Percentiles rank a stretch among this genome's conserved stretches.
Evolutionary conservation across 1,140 invertebrate genomes (phyloP).

Genomic region (Musca domestica): DNA sequence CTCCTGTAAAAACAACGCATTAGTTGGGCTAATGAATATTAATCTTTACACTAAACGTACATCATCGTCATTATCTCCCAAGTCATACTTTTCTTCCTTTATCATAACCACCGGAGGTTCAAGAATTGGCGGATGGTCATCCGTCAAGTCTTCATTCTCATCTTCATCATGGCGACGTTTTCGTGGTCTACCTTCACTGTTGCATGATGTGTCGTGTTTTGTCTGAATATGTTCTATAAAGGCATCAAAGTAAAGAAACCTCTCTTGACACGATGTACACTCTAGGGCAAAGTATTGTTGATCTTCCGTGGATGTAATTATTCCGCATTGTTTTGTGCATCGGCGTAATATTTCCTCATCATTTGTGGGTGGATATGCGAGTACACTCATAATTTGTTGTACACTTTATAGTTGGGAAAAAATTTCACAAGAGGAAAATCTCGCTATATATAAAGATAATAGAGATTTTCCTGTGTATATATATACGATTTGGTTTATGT

Average conservation of each 20-base stretch:
- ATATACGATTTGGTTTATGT: too few relatives aligned
- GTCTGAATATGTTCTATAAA: constrained; percentile 51
- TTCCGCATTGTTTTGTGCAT: constrained; percentile 49
- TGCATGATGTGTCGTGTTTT: constrained; percentile 28
- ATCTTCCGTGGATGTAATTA: constrained; percentile 49
- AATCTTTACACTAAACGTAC: not conserved
- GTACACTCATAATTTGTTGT: constrained; percentile 40
- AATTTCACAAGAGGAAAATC: too few relatives aligned
- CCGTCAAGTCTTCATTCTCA: constrained; percentile 26
- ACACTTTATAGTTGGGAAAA: not conserved
- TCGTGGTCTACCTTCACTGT: not conserved
- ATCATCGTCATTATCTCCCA: not conserved
- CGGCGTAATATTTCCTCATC: constrained; percentile 49
- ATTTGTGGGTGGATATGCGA: constrained; percentile 51
- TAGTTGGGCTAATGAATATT: too few relatives aligned
- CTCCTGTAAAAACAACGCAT: not conserved
- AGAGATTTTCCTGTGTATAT: too few relatives aligned
- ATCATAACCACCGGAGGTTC: constrained; percentile 51
- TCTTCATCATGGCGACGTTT: not conserved
- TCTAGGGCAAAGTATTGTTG: constrained; percentile 48
- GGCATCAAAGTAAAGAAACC: constrained; percentile 50
- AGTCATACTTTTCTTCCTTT: constrained; percentile 31
- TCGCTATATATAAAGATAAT: too few relatives aligned
- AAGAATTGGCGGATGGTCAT: constrained; percentile 41
- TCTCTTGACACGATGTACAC: constrained; percentile 43